Percentiles rank a stretch among this genome's conserved stretches.
phyloP scores from a whole-genome alignment of 2,113 vertebrate genomes.

The Climacteris rufus region DNA sequence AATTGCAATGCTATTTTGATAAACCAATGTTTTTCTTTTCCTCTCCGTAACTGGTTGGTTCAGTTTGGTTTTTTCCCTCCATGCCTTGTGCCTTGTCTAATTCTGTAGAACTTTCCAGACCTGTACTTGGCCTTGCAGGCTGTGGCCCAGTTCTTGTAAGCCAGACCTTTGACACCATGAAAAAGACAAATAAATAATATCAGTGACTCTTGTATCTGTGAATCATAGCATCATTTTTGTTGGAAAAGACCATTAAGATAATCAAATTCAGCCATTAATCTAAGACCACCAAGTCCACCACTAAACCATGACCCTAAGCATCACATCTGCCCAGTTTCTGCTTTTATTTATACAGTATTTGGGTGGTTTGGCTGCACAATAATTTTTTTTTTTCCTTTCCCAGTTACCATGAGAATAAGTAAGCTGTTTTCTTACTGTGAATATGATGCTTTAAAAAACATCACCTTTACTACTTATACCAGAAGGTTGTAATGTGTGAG shows the following conservation, averaged over 20 bases:
- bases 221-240: not conserved
- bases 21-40: not conserved
- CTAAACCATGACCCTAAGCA: not conserved
- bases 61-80: not conserved
- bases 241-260: not conserved
- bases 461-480: not conserved
- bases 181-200: not conserved
- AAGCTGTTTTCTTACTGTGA: not conserved
- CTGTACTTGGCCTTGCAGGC: not conserved
- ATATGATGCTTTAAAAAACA: not conserved
- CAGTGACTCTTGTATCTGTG: not conserved
- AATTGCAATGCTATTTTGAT: not conserved
- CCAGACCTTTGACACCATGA: not conserved
- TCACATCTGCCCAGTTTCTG: not conserved
- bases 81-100: not conserved
- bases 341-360: not conserved
- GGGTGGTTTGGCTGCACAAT: not conserved
- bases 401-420: not conserved
- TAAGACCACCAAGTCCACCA: not conserved
- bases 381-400: not conserved
- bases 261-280: not conserved
- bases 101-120: not conserved
- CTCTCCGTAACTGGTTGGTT: not conserved
- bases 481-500: not conserved
- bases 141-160: not conserved